phyloP scores from a whole-genome alignment of 2,797 vertebrate genomes.

The Muraenolepis orangiensis region DNA sequence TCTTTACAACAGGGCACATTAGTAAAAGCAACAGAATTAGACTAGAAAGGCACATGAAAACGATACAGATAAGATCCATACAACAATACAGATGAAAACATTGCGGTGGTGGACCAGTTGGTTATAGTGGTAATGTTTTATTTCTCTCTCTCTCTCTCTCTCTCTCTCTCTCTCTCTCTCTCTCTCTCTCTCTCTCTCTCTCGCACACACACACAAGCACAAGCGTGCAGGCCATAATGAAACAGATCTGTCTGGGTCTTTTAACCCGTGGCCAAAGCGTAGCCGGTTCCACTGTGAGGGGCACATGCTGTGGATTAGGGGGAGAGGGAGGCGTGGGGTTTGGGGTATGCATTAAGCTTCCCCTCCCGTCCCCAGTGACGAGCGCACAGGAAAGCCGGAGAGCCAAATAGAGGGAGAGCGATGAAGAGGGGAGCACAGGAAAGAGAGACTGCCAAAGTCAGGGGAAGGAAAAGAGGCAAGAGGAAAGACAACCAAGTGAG shows the following conservation, averaged over 20 bases:
- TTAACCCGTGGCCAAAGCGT: constrained; percentile 16
- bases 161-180: neutral
- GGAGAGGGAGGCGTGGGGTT: constrained; percentile 78
- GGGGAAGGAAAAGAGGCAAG: constrained; percentile 58
- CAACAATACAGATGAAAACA: neutral
- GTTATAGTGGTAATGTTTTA: neutral
- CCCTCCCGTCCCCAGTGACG: constrained; percentile 85
- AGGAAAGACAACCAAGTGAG: constrained; percentile 69
- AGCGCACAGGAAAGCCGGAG: constrained; percentile 76
- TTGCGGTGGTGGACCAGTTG: neutral
- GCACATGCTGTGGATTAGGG: constrained; percentile 93
- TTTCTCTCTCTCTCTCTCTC: neutral
- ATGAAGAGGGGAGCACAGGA: constrained; percentile 74
- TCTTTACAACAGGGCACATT: neutral
- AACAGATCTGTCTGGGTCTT: constrained; percentile 9
- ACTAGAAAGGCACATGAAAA: neutral
- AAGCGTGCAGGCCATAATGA: neutral
- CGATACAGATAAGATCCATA: neutral
- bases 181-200: too few relatives aligned
- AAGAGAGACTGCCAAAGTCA: constrained; percentile 64
- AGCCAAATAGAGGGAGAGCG: constrained; percentile 64
- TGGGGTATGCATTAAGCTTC: constrained; percentile 77
- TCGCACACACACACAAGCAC: too few relatives aligned
- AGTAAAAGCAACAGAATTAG: neutral
- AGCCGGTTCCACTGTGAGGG: constrained; percentile 63